These are phyloP conservation scores for Toxotes chatareus DNA, from an alignment of 2,113 vertebrate species.

Conservation along the genomic window DNA sequence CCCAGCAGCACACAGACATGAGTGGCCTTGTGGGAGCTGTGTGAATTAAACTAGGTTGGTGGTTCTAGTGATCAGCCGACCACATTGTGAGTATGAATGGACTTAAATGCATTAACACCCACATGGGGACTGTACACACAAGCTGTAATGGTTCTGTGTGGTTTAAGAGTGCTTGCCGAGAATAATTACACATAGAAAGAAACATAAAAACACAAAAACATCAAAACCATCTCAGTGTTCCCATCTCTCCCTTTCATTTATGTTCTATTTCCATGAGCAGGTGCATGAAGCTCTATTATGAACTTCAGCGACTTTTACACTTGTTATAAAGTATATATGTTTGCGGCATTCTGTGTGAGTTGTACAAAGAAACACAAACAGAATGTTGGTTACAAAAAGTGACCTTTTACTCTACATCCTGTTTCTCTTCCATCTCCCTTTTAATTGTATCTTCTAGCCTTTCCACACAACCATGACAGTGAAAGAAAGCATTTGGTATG, in stretches of 20 bases:
- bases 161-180: constrained; percentile 26
- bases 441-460: neutral
- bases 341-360: neutral
- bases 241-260: neutral
- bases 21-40: constrained; percentile 29
- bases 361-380: neutral
- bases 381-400: neutral
- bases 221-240: neutral
- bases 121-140: constrained; percentile 3
- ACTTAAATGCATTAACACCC: constrained; percentile 44
- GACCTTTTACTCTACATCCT: neutral
- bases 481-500: constrained; percentile 6
- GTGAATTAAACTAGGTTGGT: constrained; percentile 53
- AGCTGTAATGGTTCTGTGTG: constrained; percentile 5
- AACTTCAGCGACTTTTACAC: neutral
- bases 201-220: neutral
- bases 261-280: neutral
- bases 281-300: neutral
- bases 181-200: constrained; percentile 15
- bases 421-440: neutral
- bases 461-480: neutral
- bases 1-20: constrained; percentile 22
- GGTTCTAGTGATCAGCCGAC: constrained; percentile 51
- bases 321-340: neutral
- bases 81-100: constrained; percentile 43